These are phyloP conservation scores for Lobophora halterata DNA, from an alignment of 2,888 invertebrate genomes.

Conservation along the genomic window DNA sequence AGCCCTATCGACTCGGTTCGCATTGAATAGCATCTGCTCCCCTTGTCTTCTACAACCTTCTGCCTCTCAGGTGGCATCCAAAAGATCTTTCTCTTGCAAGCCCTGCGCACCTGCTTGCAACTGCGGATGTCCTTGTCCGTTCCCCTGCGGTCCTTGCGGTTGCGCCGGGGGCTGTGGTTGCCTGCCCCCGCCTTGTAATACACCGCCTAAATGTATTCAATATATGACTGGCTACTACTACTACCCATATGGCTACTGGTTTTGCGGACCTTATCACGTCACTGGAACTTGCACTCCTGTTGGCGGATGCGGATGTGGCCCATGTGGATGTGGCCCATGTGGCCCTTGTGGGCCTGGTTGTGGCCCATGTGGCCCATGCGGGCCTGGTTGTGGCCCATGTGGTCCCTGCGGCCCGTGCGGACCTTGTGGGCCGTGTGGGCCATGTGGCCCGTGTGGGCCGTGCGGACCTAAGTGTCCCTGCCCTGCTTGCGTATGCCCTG, in stretches of 20 bases:
- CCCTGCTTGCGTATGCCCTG: constrained; percentile 25
- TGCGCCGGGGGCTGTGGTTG: constrained; percentile 43
- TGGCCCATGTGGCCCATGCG: constrained; percentile 13
- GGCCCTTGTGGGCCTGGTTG: constrained; percentile 35
- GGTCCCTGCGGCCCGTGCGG: constrained; percentile 16
- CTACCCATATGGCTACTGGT: constrained; percentile 67
- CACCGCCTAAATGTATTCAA: constrained; percentile 56
- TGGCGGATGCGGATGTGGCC: constrained; percentile 29
- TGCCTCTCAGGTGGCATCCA: constrained; percentile 12
- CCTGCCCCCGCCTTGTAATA: constrained; percentile 60
- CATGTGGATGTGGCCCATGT: constrained; percentile 24
- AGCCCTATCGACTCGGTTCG: constrained; percentile 5
- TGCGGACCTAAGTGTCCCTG: constrained; percentile 27
- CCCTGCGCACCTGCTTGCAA: no score
- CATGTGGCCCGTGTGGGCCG: constrained; percentile 7
- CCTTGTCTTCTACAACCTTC: constrained; percentile 17
- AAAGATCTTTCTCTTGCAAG: constrained; percentile 37
- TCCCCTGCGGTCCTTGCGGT: constrained; percentile 46
- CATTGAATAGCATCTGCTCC: constrained; percentile 6
- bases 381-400: constrained; percentile 13
- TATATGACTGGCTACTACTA: constrained; percentile 69
- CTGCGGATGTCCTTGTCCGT: constrained; percentile 38
- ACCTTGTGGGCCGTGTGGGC: constrained; percentile 9
- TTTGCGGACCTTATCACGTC: constrained; percentile 66
- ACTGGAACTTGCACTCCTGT: constrained; percentile 47